phyloP scores from a whole-genome alignment of 2,113 vertebrate species.

The Otocyon megalotis region DNA sequence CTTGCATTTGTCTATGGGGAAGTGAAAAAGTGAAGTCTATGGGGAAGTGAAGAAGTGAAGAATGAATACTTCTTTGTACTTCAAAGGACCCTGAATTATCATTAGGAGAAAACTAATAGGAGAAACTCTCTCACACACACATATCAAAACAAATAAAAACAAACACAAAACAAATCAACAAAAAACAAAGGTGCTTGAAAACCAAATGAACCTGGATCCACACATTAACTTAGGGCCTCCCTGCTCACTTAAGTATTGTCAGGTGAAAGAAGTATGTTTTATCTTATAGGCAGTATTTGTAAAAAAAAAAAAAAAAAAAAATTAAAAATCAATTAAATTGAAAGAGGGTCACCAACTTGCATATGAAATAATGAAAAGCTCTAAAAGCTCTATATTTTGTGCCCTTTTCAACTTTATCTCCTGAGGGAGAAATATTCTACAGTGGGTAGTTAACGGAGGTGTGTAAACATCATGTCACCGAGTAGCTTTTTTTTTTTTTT shows the following conservation, averaged over 20 bases:
- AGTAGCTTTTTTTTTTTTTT: not conserved
- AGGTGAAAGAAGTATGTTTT: conserved; percentile 28
- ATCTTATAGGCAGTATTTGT: not conserved
- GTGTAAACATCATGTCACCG: not conserved
- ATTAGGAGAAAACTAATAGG: not conserved
- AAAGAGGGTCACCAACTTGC: not conserved
- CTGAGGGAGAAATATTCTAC: not conserved
- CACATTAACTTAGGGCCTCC: not conserved
- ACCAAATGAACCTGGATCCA: not conserved
- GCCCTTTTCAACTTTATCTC: not conserved
- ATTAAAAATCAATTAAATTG: not conserved
- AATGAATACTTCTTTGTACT: not conserved
- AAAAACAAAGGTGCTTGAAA: not conserved
- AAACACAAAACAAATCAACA: not conserved
- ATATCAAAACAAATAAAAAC: not conserved
- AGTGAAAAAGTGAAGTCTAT: not conserved
- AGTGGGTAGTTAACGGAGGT: not conserved
- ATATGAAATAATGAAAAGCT: not conserved
- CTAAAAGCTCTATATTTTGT: not conserved
- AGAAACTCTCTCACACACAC: not conserved
- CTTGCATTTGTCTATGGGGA: not conserved
- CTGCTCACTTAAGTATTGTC: not conserved
- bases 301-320: not conserved
- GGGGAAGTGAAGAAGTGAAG: not conserved
- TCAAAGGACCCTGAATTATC: not conserved